phyloP scores from a whole-genome alignment of 2,888 invertebrate species.

The Abrostola tripartita region DNA sequence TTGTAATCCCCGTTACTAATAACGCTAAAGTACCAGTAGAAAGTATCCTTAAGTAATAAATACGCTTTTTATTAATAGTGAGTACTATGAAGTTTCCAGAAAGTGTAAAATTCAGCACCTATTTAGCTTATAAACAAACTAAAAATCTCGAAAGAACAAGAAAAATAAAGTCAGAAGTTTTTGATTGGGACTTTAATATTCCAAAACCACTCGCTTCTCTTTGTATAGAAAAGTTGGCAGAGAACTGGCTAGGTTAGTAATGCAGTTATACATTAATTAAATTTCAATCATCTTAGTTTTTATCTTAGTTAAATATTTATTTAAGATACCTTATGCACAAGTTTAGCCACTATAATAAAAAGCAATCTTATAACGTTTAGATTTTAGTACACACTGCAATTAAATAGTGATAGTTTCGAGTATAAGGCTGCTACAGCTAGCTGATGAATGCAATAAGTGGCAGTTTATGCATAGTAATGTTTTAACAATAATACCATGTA shows the following conservation, averaged over 20 bases:
- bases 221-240: slow-evolving; percentile 83
- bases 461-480: too few relatives aligned
- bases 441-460: too few relatives aligned
- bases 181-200: slow-evolving; percentile 84
- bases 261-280: not conserved
- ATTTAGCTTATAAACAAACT: slow-evolving; percentile 78
- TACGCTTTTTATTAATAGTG: not conserved
- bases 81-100: slow-evolving; percentile 73
- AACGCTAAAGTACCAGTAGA: not conserved
- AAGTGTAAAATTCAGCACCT: slow-evolving; percentile 78
- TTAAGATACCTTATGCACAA: not conserved
- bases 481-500: too few relatives aligned
- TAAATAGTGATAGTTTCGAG: too few relatives aligned
- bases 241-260: slow-evolving; percentile 80
- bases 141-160: slow-evolving; percentile 75
- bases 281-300: too few relatives aligned
- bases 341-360: too few relatives aligned
- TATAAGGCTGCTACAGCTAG: too few relatives aligned
- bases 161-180: slow-evolving; percentile 84
- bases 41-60: not conserved
- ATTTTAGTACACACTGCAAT: too few relatives aligned
- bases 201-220: slow-evolving; percentile 81
- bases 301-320: too few relatives aligned
- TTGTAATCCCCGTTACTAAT: slow-evolving; percentile 18
- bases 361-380: too few relatives aligned